Conservation (phyloP, 2,797 vertebrate species). For the Acanthis flammea region DNA sequence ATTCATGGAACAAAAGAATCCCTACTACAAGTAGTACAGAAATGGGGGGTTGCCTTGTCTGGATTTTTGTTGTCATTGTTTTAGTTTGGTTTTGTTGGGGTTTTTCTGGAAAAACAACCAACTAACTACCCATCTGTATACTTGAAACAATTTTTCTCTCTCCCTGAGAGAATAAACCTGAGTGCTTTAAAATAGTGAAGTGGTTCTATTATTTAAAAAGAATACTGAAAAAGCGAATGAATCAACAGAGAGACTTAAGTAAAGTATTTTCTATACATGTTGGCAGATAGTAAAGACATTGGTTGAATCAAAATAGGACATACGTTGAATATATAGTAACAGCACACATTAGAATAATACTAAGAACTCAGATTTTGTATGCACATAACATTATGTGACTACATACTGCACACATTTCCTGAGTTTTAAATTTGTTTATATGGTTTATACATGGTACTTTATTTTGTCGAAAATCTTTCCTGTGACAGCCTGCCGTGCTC, state of each 20-base stretch:
- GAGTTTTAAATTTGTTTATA: not conserved
- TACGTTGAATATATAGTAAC: not conserved
- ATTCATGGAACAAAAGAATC: not conserved
- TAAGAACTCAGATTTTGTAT: not conserved
- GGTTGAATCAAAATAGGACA: not conserved
- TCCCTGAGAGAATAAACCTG: not conserved
- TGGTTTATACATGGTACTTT: fast-evolving
- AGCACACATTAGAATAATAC: not conserved
- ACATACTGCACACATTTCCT: too few relatives aligned
- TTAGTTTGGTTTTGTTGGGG: not conserved
- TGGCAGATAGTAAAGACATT: not conserved
- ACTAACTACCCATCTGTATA: not conserved
- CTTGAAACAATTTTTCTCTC: not conserved
- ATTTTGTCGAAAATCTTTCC: too few relatives aligned
- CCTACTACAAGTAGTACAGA: not conserved
- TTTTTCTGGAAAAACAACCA: not conserved
- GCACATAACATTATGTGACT: not conserved
- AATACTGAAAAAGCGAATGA: not conserved
- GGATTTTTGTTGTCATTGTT: not conserved
- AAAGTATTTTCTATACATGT: not conserved
- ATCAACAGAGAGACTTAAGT: not conserved
- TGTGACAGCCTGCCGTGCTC: fast-evolving
- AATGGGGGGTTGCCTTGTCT: fast-evolving
- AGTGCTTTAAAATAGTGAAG: not conserved
- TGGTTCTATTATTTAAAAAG: not conserved